Evolutionary conservation across 2,888 invertebrate species (phyloP), one percentile per base, ranked within the genome.

Genomic region (Odontothrips loti): DNA sequence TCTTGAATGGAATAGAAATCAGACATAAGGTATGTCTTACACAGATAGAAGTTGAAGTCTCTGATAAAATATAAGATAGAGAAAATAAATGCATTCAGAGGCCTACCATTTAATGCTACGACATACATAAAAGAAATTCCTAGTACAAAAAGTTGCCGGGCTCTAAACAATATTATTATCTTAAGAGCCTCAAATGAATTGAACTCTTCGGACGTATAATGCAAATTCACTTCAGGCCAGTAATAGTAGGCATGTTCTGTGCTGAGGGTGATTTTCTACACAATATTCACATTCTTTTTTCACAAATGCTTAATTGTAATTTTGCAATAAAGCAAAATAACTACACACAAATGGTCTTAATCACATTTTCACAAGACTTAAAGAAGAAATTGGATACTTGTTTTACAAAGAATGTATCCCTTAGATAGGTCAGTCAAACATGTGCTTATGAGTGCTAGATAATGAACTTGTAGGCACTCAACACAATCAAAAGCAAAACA

Each of bases 341-440:
- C 23, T 75, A 75, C 68, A 75, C 23, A 75, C n/a, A 75, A 75
- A 75, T 75, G 68, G 68, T 75, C 68, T 75, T 75, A 23, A 75
- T 75, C 68, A 75, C 68, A 75, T 75, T 75, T 75, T 75, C 12
- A 75, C 12, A 27, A 75, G n/a, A 75, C 68, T 75, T 75, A 75
- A 75, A 75, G 68, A 75, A 75, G 23, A 27, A 75, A 27, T 75
- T 12, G 11, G 68, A 75, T 27, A 75, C 68, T 27, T 75, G 23
- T 20, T 20, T 75, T 75, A 75, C 9, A 75, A 75, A 75, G 68
- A 75, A 75, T 23, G 68, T 75, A 75, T 75, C 68, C 23, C 68
- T 27, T 75, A 75, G 68, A 75, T 75, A 75, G 68, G 68, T 75
- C 68, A 75, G 68, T 75, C 68, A 75, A 75, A 75, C 68, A 75